Percentiles rank a stretch among this genome's conserved stretches.
Evolutionary conservation across 2,888 invertebrate genomes (phyloP).

Genomic region (Heliconius erato): DNA sequence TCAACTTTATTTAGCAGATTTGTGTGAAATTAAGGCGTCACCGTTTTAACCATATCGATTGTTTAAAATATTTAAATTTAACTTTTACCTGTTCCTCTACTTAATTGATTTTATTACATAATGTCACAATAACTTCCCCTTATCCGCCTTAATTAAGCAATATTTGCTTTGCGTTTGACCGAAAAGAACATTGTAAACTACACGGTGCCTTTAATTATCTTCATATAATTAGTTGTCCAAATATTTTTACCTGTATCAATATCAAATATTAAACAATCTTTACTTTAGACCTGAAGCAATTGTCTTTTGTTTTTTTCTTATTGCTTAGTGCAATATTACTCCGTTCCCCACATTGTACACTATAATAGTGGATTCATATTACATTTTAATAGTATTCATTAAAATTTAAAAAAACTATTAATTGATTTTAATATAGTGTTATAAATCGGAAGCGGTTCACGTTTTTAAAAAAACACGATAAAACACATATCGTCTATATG

Average conservation of each 20-base stretch:
- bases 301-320: no score
- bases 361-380: no score
- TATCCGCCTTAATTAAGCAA: constrained; percentile 9
- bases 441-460: no score
- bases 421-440: no score
- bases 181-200: neutral
- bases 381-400: no score
- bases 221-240: constrained; percentile 3
- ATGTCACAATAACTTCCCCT: neutral
- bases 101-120: constrained; percentile 8
- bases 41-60: neutral
- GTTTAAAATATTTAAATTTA: neutral
- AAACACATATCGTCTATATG: no score
- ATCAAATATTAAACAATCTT: no score
- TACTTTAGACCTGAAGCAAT: no score
- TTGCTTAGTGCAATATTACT: no score
- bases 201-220: neutral
- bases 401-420: no score
- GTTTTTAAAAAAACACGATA: no score
- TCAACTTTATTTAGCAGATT: neutral
- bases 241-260: neutral
- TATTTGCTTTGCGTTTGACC: neutral
- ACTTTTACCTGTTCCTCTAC: constrained; percentile 1
- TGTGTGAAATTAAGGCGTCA: neutral
- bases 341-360: no score